Base-by-base conservation (phyloP, 2,113 vertebrate genomes). In the Ammodytes dubius region DNA sequence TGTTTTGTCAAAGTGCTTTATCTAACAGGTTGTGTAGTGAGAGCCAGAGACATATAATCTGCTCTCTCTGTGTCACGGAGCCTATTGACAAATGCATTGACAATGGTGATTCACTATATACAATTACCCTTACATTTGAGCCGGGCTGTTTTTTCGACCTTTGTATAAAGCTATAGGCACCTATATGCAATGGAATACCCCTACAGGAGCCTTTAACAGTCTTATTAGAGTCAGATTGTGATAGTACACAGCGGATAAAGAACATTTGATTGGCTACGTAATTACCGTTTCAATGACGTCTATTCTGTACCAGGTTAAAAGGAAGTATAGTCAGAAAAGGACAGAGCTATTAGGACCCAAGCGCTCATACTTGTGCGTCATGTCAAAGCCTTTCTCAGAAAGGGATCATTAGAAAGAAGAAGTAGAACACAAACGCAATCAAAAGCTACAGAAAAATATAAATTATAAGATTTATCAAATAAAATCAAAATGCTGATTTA, bases 1-100 rank as follows among this genome's bases (percentile, higher is more conserved):
- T 0, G 59, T 52, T 49, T 46, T 17, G 57, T 70, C 53, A 61
- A 82, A 76, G 69, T 45, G 84, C 27, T 87, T 84, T 53, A 57
- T 82, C 75, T 82, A 81, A 76, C 86, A 90, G 89, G 88, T 83
- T 89, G 57, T 6, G 70, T 69, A 84, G 63, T 3, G 42, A 54
- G 82, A 46, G 68, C 76, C 79, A 61, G 4, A 56, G 58, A 67
- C 56, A 17, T 27, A 75, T 80, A 73, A 89, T 86, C 82, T 77
- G 73, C 13, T 82, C 79, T 70, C 87, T 84, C 85, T 81, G 85
- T 81, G 85, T 81, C n/a, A 59, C 47, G 60, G 10, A 27, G 79
- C 47, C 77, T 83, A 89, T 87, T 82, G 85, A 90, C 61, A 61
- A 71, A 85, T 17, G 58, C 65, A 57, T 74, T 82, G 54, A 63